Base-by-base conservation (phyloP, 2,113 vertebrate species). In the Carassius gibelio region DNA sequence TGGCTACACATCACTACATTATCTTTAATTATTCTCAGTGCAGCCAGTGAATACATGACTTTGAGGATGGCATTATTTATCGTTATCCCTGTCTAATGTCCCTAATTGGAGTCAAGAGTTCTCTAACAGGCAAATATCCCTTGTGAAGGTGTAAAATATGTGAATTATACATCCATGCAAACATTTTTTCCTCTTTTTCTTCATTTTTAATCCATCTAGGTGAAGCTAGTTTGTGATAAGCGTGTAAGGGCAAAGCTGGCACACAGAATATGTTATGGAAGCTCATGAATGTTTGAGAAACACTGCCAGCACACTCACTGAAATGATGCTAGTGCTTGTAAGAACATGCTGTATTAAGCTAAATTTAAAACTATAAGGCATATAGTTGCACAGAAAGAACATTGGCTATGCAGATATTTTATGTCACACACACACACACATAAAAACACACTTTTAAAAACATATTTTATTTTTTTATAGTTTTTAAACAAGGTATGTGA, bases 251-350 rank as follows among this genome's bases (percentile, higher is more conserved):
- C 75, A 83, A 68, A 66, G 23, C 82, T 68, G 48, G 62, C 23
- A 86, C 3, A 38, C 61, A 30, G 55, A 84, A 76, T 68, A 42
- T 13, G 80, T 52, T 48, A 10, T 45, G 26, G n/a, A 50, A 30
- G 34, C 82, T 88, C 48, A 55, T 88, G 45, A 77, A 85, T 88
- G 19, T 83, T 85, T 90, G 36, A 88, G 19, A 21, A 11, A 45
- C 36, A 55, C 61, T 52, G 75, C 23, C 52, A 48, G 5, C 30
- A 48, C 45, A 48, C 9, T 48, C 2, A 10, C 8, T 48, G 8
- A 86, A 66, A 36, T 26, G 4, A 71, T 19, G 59, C 42, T 68
- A 68, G 61, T 84, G 30, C 75, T 59, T 75, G 72, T n/a, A 52
- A 81, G 50, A 78, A 57, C 88, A 82, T 83, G 64, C 34, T 26